phyloP scores from a whole-genome alignment of 2,888 invertebrate genomes.

The Drosophila melanosoma region DNA sequence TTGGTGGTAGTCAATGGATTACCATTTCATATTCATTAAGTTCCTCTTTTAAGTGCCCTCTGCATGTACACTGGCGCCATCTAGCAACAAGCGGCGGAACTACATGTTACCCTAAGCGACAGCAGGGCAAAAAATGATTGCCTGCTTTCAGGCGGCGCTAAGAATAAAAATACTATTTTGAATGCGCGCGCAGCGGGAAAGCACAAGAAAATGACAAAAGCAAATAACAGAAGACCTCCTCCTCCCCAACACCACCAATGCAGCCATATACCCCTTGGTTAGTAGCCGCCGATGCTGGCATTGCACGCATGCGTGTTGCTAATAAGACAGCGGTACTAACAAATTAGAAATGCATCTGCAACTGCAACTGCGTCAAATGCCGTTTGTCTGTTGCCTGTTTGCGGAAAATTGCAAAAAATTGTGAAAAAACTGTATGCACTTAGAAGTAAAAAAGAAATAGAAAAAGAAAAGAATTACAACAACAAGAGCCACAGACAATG shows the following conservation, averaged over 20 bases:
- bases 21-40: background rate
- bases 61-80: slow-evolving; percentile 42
- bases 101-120: too few relatives aligned
- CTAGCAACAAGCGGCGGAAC: background rate
- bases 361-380: slow-evolving; percentile 58
- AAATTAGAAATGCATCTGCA: slow-evolving; percentile 58
- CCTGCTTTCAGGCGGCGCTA: slow-evolving; percentile 48
- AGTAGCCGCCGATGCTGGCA: slow-evolving; percentile 1
- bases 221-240: background rate
- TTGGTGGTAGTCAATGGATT: background rate
- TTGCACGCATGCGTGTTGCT: slow-evolving; percentile 73
- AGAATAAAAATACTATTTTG: background rate
- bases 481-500: slow-evolving; percentile 49
- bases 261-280: background rate
- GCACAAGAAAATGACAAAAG: slow-evolving; percentile 39
- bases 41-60: background rate
- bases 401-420: slow-evolving; percentile 33
- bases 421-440: slow-evolving; percentile 48
- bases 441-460: slow-evolving; percentile 27
- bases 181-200: slow-evolving; percentile 26
- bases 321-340: slow-evolving; percentile 43
- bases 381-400: slow-evolving; percentile 35
- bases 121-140: slow-evolving; percentile 12
- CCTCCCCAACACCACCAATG: background rate
- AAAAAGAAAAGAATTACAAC: slow-evolving; percentile 12